These are phyloP conservation scores for Baccha elongata DNA, from an alignment of 2,888 invertebrate species.

Conservation along the genomic window DNA sequence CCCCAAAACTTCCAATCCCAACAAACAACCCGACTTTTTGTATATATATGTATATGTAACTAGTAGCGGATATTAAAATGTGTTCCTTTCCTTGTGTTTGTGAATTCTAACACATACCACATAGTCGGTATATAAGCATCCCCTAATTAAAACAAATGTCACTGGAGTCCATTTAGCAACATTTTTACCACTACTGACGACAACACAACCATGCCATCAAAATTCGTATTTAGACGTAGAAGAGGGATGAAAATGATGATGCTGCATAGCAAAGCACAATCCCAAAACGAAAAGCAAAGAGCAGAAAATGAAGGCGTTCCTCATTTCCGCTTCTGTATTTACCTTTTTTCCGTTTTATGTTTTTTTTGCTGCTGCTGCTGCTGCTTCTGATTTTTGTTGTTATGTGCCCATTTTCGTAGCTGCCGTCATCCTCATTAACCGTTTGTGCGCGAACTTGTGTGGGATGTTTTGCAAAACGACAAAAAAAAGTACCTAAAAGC, in stretches of 20 bases:
- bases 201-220: constrained; percentile 11
- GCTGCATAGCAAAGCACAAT: constrained; percentile 37
- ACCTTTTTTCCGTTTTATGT: constrained; percentile 43
- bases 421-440: constrained; percentile 58
- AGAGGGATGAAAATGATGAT: constrained; percentile 62
- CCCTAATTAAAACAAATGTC: constrained; percentile 72
- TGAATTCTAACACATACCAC: constrained; percentile 1
- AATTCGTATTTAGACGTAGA: constrained; percentile 10
- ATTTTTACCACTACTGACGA: constrained; percentile 43
- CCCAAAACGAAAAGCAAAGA: constrained; percentile 45
- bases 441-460: constrained; percentile 67
- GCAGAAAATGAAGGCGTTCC: constrained; percentile 70
- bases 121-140: constrained; percentile 58
- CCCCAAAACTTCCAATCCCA: too few species aligned
- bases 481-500: constrained; percentile 12
- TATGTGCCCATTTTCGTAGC: constrained; percentile 28
- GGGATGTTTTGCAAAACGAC: constrained; percentile 50
- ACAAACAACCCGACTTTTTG: background rate
- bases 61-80: background rate
- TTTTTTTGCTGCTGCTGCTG: background rate
- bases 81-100: constrained; percentile 1
- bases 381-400: constrained; percentile 17
- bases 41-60: background rate
- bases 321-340: constrained; percentile 73
- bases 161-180: constrained; percentile 55